Evolutionary conservation across 2,113 vertebrate genomes (phyloP), one percentile per base, ranked within the genome.

Genomic region (Setophaga coronata): DNA sequence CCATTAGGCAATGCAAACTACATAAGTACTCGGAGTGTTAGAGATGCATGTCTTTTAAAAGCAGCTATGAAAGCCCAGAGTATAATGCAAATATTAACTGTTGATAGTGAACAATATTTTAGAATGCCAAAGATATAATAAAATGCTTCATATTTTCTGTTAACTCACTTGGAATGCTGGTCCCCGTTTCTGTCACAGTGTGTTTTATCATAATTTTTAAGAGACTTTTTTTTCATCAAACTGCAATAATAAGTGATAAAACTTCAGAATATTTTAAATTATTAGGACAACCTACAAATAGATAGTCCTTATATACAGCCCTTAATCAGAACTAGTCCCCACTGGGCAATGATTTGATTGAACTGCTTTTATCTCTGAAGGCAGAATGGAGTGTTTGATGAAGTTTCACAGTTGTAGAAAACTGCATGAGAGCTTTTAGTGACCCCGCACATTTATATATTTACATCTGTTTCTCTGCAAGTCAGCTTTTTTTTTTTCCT

Each of bases 361-460:
- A 97, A 82, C 48, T 82, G 31, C 38, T 93, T 94, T 94, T 94
- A 77, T 85, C 60, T 67, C 64, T 36, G 71, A 82, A 73, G 51
- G 36, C 40, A 88, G 85, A 94, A 66, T 20, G 33, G 31, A 94
- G 40, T n/a, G 47, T 95, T 82, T 70, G 79, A 95, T 88, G 45
- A 87, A 93, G 51, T 54, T 80, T 54, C 54, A 79, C 71, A 90
- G 58, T 62, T 82, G 38, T 7, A 87, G 50, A 87, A 69, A 93
- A 65, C 29, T 78, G 74, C 47, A 66, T 73, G 48, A 47, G 86
- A 85, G 29, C 40, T 73, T 40, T 72, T n/a, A 92, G 28, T 85
- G 36, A 71, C 67, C 62, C 82, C 0, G 0, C 24, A n/a, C 25
- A 57, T 60, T 65, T 53, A 58, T 56, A 12, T 47, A 64, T 89